Base-by-base conservation (phyloP, 2,797 vertebrate genomes). In the Enteromius argenteus region DNA sequence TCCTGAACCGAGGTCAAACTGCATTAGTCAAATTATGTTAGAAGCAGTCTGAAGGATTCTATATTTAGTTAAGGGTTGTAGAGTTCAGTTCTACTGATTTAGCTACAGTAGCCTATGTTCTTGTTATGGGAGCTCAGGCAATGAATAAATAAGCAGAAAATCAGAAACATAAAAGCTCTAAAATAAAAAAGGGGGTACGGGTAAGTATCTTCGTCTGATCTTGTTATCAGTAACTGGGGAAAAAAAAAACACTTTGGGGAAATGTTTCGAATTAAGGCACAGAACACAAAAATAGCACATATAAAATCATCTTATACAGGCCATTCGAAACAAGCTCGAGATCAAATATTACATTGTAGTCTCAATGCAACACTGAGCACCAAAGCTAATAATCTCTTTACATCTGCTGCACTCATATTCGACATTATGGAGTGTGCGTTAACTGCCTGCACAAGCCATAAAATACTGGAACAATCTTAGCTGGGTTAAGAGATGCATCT, bases 11-110 rank as follows among this genome's bases (percentile, higher is more conserved):
- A 69, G 60, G 73, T 82, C 68, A 82, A 53, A 82, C 32, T 78
- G 42, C 62, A 72, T 83, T 67, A 71, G 39, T 35, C 15, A 69
- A 77, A 72, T 72, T 19, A 72, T 58, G 51, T 73, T 79, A 71
- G 23, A 44, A 77, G 35, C 51, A 72, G 60, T 37, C 39, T 27
- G 14, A 44, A 69, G 5, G 21, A 72, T 71, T 58, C 27, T 84
- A 60, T 71, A 21, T 71, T 78, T 35, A 44, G 58, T 56, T 39
- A 71, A 78, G 21, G n/a, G 23, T 5, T 35, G 51, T 58, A 27
- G 19, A 66, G 51, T 75, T 66, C 80, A 32, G 5, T 39, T 66
- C 37, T 42, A 74, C 21, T 30, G 44, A 85, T 78, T 19, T 42
- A 56, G 8, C 27, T 56, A 58, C 23, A 79, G 60, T 15, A 21